Conservation (phyloP, 2,113 vertebrate genomes). For the Petroica traversi region DNA sequence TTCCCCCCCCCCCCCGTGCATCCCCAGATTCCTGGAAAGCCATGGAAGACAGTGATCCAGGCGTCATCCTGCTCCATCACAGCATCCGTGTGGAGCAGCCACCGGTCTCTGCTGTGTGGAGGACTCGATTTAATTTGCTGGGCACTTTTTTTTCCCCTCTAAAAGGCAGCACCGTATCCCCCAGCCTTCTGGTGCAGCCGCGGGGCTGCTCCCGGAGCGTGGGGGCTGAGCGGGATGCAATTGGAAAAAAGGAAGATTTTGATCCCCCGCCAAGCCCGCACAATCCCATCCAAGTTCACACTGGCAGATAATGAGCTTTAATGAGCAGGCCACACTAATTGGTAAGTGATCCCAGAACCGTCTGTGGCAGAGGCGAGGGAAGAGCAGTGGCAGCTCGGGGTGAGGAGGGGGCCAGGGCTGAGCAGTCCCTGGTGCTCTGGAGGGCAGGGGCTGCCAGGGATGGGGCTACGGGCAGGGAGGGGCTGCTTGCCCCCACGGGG, state of each 20-base stretch:
- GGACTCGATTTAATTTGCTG: not conserved
- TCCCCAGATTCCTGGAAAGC: not conserved
- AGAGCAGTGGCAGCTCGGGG: not conserved
- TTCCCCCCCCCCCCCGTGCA: not conserved
- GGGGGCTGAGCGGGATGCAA: not conserved
- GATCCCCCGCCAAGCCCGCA: not conserved
- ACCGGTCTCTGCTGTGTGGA: not conserved
- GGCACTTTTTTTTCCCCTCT: not conserved
- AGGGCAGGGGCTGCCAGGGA: not conserved
- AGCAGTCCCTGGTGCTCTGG: accelerated
- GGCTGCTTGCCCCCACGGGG: not conserved
- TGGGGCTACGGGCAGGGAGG: not conserved
- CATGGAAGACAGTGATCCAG: accelerated
- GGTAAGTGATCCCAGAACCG: constrained; percentile 47
- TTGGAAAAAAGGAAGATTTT: constrained; percentile 4
- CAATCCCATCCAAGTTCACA: constrained; percentile 46
- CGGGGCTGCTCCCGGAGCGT: not conserved
- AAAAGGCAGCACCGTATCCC: not conserved
- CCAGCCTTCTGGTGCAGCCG: not conserved
- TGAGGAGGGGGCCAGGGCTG: not conserved
- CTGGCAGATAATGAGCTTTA: constrained; percentile 63
- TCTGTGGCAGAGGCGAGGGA: constrained; percentile 19
- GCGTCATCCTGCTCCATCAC: not conserved
- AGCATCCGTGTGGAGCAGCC: not conserved
- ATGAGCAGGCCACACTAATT: constrained; percentile 61